phyloP scores from a whole-genome alignment of 2,888 invertebrate species.

The Lasiommata megera region DNA sequence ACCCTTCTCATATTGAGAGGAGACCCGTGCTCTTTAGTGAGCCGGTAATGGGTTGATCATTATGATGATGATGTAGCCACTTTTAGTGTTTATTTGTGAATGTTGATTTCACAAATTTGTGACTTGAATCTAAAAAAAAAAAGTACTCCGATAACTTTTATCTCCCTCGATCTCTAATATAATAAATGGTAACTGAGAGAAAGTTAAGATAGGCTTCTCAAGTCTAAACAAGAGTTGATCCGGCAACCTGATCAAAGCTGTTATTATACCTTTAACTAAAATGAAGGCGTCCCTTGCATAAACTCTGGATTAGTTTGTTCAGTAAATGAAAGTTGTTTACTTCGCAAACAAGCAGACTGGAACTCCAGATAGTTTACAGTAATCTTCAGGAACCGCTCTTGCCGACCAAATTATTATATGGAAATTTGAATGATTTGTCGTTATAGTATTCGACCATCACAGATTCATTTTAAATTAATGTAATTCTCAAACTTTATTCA shows the following conservation, averaged over 20 bases:
- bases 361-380: slow-evolving; percentile 7
- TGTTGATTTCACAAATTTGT: neutral
- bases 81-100: no score
- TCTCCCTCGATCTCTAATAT: no score
- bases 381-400: neutral
- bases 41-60: no score
- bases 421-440: neutral
- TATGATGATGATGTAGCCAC: no score
- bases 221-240: slow-evolving; percentile 4
- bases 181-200: no score
- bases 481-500: no score
- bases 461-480: neutral
- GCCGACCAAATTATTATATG: neutral
- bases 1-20: no score
- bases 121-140: no score
- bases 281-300: slow-evolving; percentile 17
- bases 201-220: neutral
- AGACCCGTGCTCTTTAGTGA: no score
- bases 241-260: neutral
- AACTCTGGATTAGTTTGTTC: slow-evolving; percentile 18
- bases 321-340: slow-evolving; percentile 15
- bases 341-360: slow-evolving; percentile 6
- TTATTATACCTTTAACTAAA: slow-evolving; percentile 15
- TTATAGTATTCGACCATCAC: neutral
- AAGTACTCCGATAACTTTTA: no score